phyloP scores from a whole-genome alignment of 2,797 vertebrate genomes.

The Todus mexicanus region DNA sequence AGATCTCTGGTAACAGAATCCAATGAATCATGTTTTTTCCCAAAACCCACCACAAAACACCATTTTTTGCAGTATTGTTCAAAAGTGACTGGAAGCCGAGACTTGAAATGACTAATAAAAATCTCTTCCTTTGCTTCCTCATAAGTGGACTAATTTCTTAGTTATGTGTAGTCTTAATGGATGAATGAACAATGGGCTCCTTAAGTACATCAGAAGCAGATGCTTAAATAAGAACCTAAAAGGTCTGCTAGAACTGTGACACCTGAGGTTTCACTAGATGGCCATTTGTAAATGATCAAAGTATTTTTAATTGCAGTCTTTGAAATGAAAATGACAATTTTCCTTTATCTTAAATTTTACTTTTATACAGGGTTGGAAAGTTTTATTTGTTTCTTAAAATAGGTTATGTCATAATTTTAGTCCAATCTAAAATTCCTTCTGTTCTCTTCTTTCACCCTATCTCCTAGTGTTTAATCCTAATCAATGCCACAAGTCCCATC shows the following conservation, averaged over 20 bases:
- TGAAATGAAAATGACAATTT: conserved; percentile 54
- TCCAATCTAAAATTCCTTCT: not conserved
- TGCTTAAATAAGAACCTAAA: not conserved
- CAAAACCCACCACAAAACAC: not conserved
- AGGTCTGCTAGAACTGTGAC: not conserved
- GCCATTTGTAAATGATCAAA: conserved; percentile 42
- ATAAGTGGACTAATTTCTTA: not conserved
- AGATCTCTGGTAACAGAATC: not conserved
- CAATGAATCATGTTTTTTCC: not conserved
- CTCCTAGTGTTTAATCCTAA: conserved; percentile 58
- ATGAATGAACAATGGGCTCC: not conserved
- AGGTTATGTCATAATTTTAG: conserved; percentile 30
- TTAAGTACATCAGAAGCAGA: not conserved
- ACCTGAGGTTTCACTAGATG: not conserved
- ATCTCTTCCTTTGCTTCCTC: not conserved
- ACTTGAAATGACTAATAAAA: not conserved
- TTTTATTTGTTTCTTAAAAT: not conserved
- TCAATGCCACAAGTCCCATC: conserved; percentile 50
- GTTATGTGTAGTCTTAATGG: not conserved
- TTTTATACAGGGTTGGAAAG: not conserved
- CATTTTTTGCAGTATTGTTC: not conserved
- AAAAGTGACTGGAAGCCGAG: not conserved
- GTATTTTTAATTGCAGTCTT: conserved; percentile 18
- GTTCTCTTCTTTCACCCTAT: not conserved
- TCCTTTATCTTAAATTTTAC: conserved; percentile 16